Percentiles rank a stretch among this genome's conserved stretches.
Evolutionary conservation across 92 coral and sea anemone species (phyloP).

Genomic region (Chrysogorgia sp.): DNA sequence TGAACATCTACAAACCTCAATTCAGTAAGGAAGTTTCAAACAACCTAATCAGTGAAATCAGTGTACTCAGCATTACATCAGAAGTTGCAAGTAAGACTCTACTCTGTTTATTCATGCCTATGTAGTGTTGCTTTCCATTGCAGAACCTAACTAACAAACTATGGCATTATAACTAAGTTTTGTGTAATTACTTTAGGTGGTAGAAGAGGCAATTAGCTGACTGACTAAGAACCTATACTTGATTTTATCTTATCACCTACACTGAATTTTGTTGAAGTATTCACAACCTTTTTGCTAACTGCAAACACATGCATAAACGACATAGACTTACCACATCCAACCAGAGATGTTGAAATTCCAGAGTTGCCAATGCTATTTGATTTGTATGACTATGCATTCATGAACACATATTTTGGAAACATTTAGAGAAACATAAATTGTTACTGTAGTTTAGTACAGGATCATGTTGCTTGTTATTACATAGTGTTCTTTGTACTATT

Average conservation of each 20-base stretch:
- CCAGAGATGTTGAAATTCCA: conserved; percentile 29
- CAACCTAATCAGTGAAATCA: too few relatives aligned
- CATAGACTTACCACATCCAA: conserved; percentile 32
- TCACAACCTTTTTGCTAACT: conserved; percentile 37
- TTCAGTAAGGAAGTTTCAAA: too few relatives aligned
- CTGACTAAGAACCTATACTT: conserved; percentile 38
- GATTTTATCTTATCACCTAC: conserved; percentile 43
- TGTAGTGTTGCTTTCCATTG: too few relatives aligned
- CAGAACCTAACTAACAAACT: too few relatives aligned
- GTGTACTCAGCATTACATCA: too few relatives aligned
- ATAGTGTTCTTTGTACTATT: too few relatives aligned
- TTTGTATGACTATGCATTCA: conserved; percentile 47
- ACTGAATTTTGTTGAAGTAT: conserved; percentile 45
- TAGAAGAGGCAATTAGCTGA: conserved; percentile 33
- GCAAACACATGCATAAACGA: conserved; percentile 50
- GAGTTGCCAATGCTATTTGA: conserved; percentile 41
- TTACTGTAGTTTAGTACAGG: too few relatives aligned
- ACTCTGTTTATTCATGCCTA: too few relatives aligned
- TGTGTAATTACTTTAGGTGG: conserved; percentile 28
- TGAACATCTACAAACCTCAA: too few relatives aligned
- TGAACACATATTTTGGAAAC: conserved; percentile 37
- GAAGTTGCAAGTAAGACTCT: too few relatives aligned
- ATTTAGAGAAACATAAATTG: conserved; percentile 9
- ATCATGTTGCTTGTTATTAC: too few relatives aligned
- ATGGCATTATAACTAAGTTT: neutral